Base-by-base conservation (phyloP, 2,113 vertebrate genomes). In the Nerophis lumbriciformis region DNA sequence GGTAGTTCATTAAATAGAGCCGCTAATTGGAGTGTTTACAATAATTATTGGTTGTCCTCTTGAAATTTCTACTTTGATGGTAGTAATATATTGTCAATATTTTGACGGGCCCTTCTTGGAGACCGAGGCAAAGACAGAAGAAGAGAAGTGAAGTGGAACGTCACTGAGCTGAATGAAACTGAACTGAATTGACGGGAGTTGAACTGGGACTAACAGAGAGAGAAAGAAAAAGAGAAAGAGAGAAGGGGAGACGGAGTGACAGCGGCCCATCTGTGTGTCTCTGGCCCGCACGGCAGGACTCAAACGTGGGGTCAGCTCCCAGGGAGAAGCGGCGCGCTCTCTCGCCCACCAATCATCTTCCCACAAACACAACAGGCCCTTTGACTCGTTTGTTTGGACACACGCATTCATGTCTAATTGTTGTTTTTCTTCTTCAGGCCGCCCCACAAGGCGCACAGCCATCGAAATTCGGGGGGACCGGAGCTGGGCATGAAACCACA, bases 381-480 rank as follows among this genome's bases (percentile, higher is more conserved):
- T 94, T 94, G 89, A 92, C 92, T 92, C 90, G 89, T 92, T 89
- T 94, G 93, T 94, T 93, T 94, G 93, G 92, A 94, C 92, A 94
- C 92, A 94, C 91, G 92, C 92, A 93, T 92, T 94, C 92, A 91
- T 91, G 89, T 94, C 92, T 94, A 92, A 94, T 94, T 94, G 92
- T 92, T 93, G 90, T 92, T 92, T 94, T 92, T 90, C 91, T 91
- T 91, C 78, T 93, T 90, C 83, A 90, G 90, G 85, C 86, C 89
- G 83, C 88, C 92, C 90, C 92, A 92, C 90, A 91, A 88, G 88
- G 88, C 86, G 87, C 88, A 82, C 85, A 79, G 65, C 80, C 80
- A 78, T 74, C 77, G 28, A 69, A 42, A 69, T 72, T 62, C 76
- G 53, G 68, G 77, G 61, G 64, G 42, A 77, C 14, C 64, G 66